Evolutionary conservation across 2,113 vertebrate genomes (phyloP), one percentile per base, ranked within the genome.

Genomic region (Natator depressus): DNA sequence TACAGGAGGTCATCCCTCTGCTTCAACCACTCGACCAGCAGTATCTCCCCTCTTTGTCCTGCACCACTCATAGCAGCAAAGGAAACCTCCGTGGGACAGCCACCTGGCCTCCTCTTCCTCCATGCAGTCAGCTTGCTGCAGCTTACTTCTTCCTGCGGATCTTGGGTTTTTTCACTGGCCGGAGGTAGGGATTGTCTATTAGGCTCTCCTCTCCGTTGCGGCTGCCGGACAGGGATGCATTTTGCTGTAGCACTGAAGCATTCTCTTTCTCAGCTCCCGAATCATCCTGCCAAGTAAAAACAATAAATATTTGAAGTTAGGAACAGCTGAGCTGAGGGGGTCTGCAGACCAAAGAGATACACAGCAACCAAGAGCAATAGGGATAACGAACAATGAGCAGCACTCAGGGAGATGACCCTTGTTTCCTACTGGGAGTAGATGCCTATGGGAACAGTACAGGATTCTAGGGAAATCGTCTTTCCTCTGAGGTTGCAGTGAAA

Each of bases 151-250:
- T 99, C 97, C 99, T 98, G 93, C 99, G 99, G 88, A 99, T 99
- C 98, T 99, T 99, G 95, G 99, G 99, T 85, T 99, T 99, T 96
- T 99, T 99, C 81, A 99, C 99, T 0, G 99, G 99, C 5, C 99
- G 96, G n/a, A 99, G 98, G 69, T 99, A 99, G 12, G 99, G 99
- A 53, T 99, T 99, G 97, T 99, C 99, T 5, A 99, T 99, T 95
- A 99, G 4, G 11, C 97, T 99, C 85, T 99, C 99, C 79, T 99
- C 99, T 10, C 95, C 99, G 0, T 97, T 98, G 78, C 99, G 99
- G 75, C 97, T 97, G 42, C 99, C 98, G 0, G 99, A 95, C 86
- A 99, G 97, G 8, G 98, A 98, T 5, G 97, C 96, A 82, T 98
- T 98, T 94, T 99, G 99, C 94, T 99, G 99, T 91, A 99, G 98